Percentiles rank a stretch among this genome's conserved stretches.
phyloP scores from a whole-genome alignment of 2,797 vertebrate genomes.

The Chrysocyon brachyurus region DNA sequence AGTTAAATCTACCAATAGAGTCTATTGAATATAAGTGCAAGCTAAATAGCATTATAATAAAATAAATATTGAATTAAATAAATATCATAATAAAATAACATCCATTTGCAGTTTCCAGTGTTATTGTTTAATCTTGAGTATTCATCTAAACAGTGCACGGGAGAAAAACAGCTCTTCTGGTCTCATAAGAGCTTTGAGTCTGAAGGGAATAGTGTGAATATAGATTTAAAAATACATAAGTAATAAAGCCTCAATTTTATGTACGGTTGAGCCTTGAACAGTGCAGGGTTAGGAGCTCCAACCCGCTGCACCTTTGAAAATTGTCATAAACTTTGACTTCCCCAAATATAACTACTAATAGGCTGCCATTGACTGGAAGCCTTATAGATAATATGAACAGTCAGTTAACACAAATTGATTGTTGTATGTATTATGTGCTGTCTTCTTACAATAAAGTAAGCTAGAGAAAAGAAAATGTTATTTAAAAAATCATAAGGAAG shows the following conservation, averaged over 20 bases:
- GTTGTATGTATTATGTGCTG: background rate
- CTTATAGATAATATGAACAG: background rate
- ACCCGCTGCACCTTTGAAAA: background rate
- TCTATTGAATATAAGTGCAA: background rate
- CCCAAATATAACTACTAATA: background rate
- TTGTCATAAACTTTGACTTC: background rate
- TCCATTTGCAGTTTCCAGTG: background rate
- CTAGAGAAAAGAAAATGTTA: background rate
- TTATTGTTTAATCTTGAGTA: constrained; percentile 43
- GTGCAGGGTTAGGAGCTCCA: background rate
- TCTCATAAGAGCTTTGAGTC: background rate
- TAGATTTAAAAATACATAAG: background rate
- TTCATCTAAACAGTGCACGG: background rate
- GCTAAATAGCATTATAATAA: constrained; percentile 29
- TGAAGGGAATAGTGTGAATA: background rate
- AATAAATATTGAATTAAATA: constrained; percentile 52
- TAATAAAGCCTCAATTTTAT: background rate
- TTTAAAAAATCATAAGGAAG: background rate
- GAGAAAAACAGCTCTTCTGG: background rate
- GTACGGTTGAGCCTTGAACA: background rate
- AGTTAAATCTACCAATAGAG: background rate
- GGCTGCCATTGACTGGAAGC: background rate
- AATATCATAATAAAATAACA: background rate
- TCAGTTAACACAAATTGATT: background rate
- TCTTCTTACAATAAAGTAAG: background rate